Conservation (phyloP, 2,797 vertebrate genomes). For the Apodemus agrarius region DNA sequence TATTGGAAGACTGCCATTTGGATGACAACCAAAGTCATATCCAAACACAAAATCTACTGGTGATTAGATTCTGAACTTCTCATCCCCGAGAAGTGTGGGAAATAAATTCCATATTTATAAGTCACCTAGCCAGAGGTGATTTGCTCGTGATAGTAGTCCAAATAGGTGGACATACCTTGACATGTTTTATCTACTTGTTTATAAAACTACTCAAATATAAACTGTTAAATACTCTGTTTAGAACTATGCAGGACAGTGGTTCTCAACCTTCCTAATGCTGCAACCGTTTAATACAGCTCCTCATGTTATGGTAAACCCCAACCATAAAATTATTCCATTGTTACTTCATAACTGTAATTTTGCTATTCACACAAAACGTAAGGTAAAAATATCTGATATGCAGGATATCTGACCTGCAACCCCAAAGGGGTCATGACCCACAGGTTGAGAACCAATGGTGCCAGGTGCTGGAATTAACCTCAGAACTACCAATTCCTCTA, state of each 20-base stretch:
- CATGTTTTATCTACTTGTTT: not conserved
- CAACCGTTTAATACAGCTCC: not conserved
- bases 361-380: not conserved
- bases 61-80: not conserved
- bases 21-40: not conserved
- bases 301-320: not conserved
- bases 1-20: not conserved
- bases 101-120: not conserved
- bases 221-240: not conserved
- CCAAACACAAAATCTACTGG: not conserved
- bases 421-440: not conserved
- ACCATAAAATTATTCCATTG: not conserved
- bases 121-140: not conserved
- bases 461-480: not conserved
- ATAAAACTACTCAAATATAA: not conserved
- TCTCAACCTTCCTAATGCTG: not conserved
- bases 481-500: not conserved
- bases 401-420: not conserved
- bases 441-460: not conserved
- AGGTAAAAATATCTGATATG: not conserved
- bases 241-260: not conserved
- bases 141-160: not conserved
- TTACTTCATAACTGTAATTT: not conserved
- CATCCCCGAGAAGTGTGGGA: not conserved
- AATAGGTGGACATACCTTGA: too few relatives aligned